These are phyloP conservation scores for Gnathonemus longibarbis DNA, from an alignment of 2,113 vertebrate species.

Conservation along the genomic window DNA sequence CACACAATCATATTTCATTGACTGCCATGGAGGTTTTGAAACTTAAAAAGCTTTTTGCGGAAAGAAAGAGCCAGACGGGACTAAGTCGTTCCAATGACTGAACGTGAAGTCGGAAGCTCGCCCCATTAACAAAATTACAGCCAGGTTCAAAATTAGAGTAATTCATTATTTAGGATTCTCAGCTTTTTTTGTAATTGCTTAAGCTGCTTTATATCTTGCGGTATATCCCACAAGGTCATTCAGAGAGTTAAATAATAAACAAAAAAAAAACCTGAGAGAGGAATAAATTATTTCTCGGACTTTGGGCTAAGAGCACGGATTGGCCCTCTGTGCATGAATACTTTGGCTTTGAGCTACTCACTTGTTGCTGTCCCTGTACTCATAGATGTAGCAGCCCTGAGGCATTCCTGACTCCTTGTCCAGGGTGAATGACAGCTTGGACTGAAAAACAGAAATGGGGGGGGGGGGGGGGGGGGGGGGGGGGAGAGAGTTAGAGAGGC, in stretches of 20 bases:
- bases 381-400: conserved; percentile 87
- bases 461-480: not conserved
- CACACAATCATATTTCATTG: not conserved
- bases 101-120: not conserved
- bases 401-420: conserved; percentile 85
- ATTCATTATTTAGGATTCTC: not conserved
- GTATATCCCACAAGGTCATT: not conserved
- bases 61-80: not conserved
- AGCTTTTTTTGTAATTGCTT: not conserved
- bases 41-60: not conserved
- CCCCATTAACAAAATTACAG: not conserved
- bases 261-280: not conserved
- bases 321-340: not conserved
- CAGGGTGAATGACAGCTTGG: conserved; percentile 86
- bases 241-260: not conserved
- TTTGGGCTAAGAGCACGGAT: not conserved
- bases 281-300: not conserved
- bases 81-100: not conserved
- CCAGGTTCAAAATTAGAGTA: not conserved
- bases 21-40: not conserved
- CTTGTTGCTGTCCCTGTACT: conserved; percentile 97
- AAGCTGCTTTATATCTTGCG: not conserved
- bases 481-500: not conserved
- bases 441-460: conserved; percentile 31
- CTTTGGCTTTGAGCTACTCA: conserved; percentile 49